A percentile compares a stretch with the other conserved stretches of the same genome.
phyloP scores from a whole-genome alignment of 2,797 vertebrate genomes.

The Lagorchestes hirsutus region DNA sequence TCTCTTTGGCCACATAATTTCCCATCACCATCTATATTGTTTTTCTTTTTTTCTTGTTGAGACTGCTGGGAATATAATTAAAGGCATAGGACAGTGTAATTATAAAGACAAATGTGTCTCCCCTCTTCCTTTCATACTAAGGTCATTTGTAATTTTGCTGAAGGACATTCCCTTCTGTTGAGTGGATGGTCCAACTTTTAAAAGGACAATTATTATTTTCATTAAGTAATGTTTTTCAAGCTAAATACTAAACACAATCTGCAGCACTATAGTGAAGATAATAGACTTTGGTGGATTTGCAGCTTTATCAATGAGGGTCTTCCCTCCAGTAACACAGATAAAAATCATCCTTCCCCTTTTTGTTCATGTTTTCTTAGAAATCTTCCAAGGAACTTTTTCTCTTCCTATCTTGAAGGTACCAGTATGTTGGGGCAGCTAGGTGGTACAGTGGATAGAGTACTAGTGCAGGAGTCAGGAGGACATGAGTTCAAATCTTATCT shows the following conservation, averaged over 20 bases:
- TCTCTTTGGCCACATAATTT: constrained; percentile 19
- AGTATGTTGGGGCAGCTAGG: neutral
- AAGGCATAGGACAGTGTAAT: constrained; percentile 6
- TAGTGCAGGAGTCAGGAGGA: too few relatives aligned
- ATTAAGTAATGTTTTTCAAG: neutral
- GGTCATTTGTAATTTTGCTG: constrained; percentile 41
- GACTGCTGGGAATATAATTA: constrained; percentile 45
- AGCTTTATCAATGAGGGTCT: neutral
- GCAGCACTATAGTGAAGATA: neutral
- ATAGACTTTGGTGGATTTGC: neutral
- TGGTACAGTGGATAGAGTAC: too few relatives aligned
- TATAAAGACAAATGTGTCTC: constrained; percentile 6
- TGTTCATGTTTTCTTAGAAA: neutral
- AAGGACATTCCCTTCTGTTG: constrained; percentile 27
- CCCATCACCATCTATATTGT: neutral
- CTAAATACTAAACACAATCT: constrained; percentile 43
- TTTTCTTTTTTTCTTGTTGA: constrained; percentile 53
- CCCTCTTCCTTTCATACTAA: constrained; percentile 33
- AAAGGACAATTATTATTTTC: constrained; percentile 7
- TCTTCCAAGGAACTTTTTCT: neutral
- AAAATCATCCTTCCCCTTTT: neutral
- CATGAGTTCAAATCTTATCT: too few relatives aligned
- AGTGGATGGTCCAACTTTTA: constrained; percentile 29
- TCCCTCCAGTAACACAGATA: neutral
- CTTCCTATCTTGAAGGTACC: neutral